Evolutionary conservation across 2,113 vertebrate genomes (phyloP).

Genomic region (Pithys albifrons): DNA sequence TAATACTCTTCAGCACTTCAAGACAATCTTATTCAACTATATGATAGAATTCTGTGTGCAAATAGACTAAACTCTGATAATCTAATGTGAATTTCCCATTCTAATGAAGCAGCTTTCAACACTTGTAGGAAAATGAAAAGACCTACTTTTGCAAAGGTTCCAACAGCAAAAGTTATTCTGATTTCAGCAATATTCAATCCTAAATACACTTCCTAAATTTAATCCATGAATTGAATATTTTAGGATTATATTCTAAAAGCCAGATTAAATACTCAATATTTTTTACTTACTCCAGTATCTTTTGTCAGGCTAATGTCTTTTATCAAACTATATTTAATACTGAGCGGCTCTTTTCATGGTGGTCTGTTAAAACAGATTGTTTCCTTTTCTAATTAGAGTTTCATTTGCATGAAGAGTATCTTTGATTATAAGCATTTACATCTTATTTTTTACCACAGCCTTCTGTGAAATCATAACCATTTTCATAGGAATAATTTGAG

Average conservation of each 20-base stretch:
- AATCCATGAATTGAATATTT: not conserved
- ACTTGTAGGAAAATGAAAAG: not conserved
- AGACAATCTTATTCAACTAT: not conserved
- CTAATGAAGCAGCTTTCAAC: not conserved
- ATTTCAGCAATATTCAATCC: not conserved
- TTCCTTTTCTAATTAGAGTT: slow-evolving; percentile 39
- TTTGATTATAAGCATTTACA: slow-evolving; percentile 34
- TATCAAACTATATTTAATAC: not conserved
- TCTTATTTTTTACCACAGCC: not conserved
- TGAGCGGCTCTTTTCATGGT: not conserved
- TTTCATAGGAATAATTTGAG: slow-evolving; percentile 11
- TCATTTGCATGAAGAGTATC: slow-evolving; percentile 22
- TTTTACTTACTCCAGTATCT: not conserved
- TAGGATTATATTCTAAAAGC: not conserved
- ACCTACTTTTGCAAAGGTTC: not conserved
- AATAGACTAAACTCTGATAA: not conserved
- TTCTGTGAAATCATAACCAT: slow-evolving; percentile 6
- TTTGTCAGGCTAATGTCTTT: not conserved
- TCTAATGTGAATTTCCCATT: not conserved
- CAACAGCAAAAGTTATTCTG: not conserved
- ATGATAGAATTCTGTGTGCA: not conserved
- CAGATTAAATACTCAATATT: not conserved
- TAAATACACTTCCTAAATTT: not conserved
- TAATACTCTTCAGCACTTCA: not conserved
- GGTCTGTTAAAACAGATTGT: slow-evolving; percentile 28